A percentile compares a stretch with the other conserved stretches of the same genome.
Conservation (phyloP, 1,140 invertebrate species). For the Drosophila jambulina region DNA sequence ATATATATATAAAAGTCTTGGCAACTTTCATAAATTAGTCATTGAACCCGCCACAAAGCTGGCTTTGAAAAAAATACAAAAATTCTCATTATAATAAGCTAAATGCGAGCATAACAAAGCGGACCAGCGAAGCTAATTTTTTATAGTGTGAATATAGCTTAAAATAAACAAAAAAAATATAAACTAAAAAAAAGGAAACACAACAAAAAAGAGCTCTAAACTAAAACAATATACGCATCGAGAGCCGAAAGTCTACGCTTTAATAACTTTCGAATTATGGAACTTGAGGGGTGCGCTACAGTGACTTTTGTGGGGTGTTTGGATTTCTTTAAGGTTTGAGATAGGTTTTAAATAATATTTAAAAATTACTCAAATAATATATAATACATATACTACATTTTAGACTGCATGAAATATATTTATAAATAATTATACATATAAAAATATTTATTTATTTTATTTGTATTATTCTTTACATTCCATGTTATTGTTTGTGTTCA, state of each 20-base stretch:
- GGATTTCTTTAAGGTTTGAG: neutral
- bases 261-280: conserved; percentile 62
- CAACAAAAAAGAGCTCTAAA: conserved; percentile 4
- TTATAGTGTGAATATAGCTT: conserved; percentile 72
- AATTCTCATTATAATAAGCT: conserved; percentile 60
- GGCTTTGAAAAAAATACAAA: conserved; percentile 26
- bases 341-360: neutral
- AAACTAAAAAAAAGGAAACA: neutral
- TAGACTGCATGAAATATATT: neutral
- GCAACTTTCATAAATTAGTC: conserved; percentile 80
- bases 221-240: conserved; percentile 75
- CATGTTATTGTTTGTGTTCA: too few relatives aligned
- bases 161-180: conserved; percentile 17
- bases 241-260: conserved; percentile 70
- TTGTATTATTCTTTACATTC: too few relatives aligned
- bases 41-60: conserved; percentile 63
- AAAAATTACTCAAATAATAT: neutral
- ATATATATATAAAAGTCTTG: conserved; percentile 46
- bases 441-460: too few relatives aligned
- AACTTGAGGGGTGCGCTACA: conserved; percentile 16
- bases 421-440: too few relatives aligned
- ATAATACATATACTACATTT: neutral
- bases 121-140: conserved; percentile 61
- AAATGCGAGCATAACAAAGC: conserved; percentile 63
- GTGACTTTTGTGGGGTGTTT: neutral